Evolutionary conservation across 2,888 invertebrate species (phyloP).

Genomic region (Trachelus troglodyta): DNA sequence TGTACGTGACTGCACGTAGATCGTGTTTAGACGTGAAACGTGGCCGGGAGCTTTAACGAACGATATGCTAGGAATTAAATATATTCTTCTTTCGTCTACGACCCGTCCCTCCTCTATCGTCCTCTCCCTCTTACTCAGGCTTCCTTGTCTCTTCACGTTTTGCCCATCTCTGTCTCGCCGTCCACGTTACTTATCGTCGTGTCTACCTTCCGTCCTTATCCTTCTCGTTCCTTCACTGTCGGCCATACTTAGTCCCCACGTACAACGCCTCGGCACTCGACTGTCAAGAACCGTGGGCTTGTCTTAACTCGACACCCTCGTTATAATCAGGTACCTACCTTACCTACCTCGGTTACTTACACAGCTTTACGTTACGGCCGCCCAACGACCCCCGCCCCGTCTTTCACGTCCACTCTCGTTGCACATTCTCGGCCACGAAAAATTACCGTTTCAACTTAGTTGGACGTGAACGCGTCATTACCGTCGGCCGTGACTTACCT

Average conservation of each 20-base stretch:
- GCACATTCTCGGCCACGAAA: background rate
- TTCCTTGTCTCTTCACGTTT: too few relatives aligned
- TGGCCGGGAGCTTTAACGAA: conserved; percentile 38
- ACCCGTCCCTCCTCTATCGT: background rate
- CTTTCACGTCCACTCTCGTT: background rate
- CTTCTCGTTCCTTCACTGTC: background rate
- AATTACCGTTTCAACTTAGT: background rate
- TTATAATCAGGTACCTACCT: background rate
- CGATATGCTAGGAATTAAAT: conserved; percentile 35
- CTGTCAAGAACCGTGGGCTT: background rate
- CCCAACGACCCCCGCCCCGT: too few relatives aligned
- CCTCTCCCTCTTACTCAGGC: too few relatives aligned
- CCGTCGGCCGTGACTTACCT: background rate
- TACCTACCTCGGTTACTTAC: background rate
- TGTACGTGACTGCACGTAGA: conserved; percentile 46
- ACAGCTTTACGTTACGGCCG: background rate
- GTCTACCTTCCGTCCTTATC: background rate
- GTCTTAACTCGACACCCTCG: background rate
- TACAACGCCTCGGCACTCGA: background rate
- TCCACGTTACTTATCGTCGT: background rate
- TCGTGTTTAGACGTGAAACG: conserved; percentile 47
- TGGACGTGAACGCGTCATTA: background rate
- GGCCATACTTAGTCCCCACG: background rate
- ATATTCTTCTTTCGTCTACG: conserved; percentile 18
- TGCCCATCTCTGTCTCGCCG: background rate